A percentile compares a stretch with the other conserved stretches of the same genome.
Conservation (phyloP, 2,888 invertebrate genomes). For the Girardia tigrina region DNA sequence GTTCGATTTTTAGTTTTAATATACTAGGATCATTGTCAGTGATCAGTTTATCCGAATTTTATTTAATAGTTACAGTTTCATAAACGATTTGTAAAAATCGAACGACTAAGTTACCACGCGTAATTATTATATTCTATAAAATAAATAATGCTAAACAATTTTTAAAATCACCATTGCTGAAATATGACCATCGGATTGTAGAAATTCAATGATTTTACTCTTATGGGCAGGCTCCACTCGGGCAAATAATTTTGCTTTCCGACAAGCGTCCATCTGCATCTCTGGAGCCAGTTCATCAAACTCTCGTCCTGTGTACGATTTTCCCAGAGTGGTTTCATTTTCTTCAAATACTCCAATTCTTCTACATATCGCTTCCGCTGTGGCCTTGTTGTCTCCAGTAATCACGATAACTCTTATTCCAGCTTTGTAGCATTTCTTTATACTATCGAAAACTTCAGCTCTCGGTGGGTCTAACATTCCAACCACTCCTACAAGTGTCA, state of each 20-base stretch:
- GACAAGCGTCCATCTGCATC: constrained; percentile 75
- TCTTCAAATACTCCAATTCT: constrained; percentile 92
- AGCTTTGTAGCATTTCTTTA: constrained; percentile 85
- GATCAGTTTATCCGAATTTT: too few relatives aligned
- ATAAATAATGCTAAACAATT: constrained; percentile 38
- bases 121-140: background rate
- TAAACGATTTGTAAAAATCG: too few relatives aligned
- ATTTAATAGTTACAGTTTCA: too few relatives aligned
- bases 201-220: constrained; percentile 93
- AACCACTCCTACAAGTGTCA: constrained; percentile 94
- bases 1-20: too few relatives aligned
- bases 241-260: constrained; percentile 76
- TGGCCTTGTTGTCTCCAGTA: constrained; percentile 96
- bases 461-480: constrained; percentile 99
- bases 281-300: constrained; percentile 89
- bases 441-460: constrained; percentile 75
- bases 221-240: constrained; percentile 98
- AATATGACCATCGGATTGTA: constrained; percentile 90
- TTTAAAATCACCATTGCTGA: constrained; percentile 66
- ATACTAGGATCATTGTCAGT: too few relatives aligned
- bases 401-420: constrained; percentile 99
- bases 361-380: constrained; percentile 98
- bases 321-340: constrained; percentile 82
- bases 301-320: constrained; percentile 90
- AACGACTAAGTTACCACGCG: too few relatives aligned